Evolutionary conservation across 2,888 invertebrate species (phyloP).

Genomic region (Lycaena phlaeas): DNA sequence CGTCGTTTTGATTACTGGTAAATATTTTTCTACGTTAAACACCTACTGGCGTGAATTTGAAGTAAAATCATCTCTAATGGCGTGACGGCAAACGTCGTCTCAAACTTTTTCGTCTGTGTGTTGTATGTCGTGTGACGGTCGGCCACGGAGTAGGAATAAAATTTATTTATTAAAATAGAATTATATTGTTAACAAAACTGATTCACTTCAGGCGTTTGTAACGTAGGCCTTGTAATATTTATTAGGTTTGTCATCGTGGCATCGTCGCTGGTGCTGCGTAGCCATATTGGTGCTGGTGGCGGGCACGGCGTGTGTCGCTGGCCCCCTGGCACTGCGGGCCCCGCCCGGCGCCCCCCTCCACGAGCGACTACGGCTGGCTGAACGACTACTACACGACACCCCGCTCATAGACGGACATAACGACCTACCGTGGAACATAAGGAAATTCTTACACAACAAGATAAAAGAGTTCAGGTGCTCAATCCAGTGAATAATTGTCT

Average conservation of each 20-base stretch:
- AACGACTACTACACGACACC: conserved; percentile 81
- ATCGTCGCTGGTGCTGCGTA: conserved; percentile 84
- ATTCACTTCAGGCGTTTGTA: no score
- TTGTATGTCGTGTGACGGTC: no score
- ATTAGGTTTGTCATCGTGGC: conserved; percentile 56
- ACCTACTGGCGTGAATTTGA: no score
- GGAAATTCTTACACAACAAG: conserved; percentile 91
- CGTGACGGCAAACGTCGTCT: no score
- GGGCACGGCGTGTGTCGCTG: conserved; percentile 85
- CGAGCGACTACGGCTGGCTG: conserved; percentile 82
- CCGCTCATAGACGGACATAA: conserved; percentile 91
- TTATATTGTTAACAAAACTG: no score
- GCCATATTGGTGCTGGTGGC: conserved; percentile 83
- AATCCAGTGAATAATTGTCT: neutral
- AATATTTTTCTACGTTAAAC: no score
- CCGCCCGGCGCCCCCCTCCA: conserved; percentile 84
- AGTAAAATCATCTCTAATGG: no score
- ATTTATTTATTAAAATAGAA: no score
- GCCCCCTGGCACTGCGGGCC: conserved; percentile 83
- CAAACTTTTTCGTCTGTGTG: no score
- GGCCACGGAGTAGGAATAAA: no score
- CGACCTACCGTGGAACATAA: conserved; percentile 92
- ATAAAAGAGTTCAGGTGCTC: conserved; percentile 84
- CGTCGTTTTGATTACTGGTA: no score
- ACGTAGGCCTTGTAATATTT: no score